Percentiles rank a stretch among this genome's conserved stretches.
phyloP scores from a whole-genome alignment of 2,888 invertebrate genomes.

The Tortrix viridana region DNA sequence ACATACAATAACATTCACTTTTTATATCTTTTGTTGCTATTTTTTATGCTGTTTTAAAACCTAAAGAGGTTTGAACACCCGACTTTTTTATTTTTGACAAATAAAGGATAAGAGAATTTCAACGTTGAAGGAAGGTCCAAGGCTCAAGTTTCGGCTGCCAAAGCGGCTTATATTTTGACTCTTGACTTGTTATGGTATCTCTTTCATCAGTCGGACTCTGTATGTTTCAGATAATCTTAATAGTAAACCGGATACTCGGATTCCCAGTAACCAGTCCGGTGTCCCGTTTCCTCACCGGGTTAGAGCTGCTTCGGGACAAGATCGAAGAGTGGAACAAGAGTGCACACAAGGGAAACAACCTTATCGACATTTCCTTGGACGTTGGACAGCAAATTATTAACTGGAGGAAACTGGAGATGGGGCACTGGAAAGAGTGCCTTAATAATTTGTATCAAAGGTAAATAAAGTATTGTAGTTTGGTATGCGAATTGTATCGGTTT shows the following conservation, averaged over 20 bases:
- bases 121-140: too few relatives aligned
- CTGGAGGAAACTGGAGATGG: constrained; percentile 96
- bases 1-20: too few relatives aligned
- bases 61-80: too few relatives aligned
- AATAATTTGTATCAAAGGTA: constrained; percentile 87
- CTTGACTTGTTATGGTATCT: too few relatives aligned
- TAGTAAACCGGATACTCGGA: constrained; percentile 86
- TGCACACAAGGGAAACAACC: constrained; percentile 93
- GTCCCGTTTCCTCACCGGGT: constrained; percentile 93
- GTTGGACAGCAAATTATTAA: constrained; percentile 92
- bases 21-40: too few relatives aligned
- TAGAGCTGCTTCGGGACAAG: constrained; percentile 94
- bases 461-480: background rate
- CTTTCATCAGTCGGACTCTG: too few relatives aligned
- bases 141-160: too few relatives aligned
- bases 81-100: too few relatives aligned
- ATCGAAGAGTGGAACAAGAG: constrained; percentile 96
- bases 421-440: constrained; percentile 93
- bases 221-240: constrained; percentile 84
- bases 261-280: constrained; percentile 93
- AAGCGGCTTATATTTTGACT: too few relatives aligned
- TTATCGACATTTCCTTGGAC: constrained; percentile 88
- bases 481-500: background rate
- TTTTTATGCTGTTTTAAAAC: too few relatives aligned
- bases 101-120: too few relatives aligned